A percentile compares a stretch with the other conserved stretches of the same genome.
Evolutionary conservation across 2,797 vertebrate species (phyloP).

Genomic region (Nyctalus aviator): DNA sequence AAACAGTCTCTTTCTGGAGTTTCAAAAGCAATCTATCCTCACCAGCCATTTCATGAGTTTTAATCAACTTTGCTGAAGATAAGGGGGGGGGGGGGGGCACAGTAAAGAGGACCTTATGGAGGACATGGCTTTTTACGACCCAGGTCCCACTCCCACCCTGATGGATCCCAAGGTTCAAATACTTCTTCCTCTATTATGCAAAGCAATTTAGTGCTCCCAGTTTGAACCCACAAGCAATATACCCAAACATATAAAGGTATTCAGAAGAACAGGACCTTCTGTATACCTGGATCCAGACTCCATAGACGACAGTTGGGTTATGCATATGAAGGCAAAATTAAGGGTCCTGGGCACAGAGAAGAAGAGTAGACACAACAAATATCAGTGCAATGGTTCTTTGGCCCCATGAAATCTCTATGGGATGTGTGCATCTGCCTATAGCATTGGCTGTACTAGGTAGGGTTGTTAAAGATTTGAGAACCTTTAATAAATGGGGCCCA

Average conservation of each 20-base stretch:
- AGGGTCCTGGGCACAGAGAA: background rate
- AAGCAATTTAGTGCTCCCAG: background rate
- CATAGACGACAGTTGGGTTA: background rate
- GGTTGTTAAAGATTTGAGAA: background rate
- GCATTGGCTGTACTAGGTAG: accelerated
- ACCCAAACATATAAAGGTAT: background rate
- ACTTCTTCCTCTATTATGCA: background rate
- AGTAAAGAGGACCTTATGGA: background rate
- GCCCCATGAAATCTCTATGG: background rate
- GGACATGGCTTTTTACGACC: background rate
- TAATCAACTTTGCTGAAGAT: background rate
- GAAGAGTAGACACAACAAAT: background rate
- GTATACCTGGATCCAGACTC: background rate
- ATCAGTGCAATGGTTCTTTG: background rate
- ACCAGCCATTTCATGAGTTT: background rate
- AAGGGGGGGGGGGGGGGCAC: too few relatives aligned
- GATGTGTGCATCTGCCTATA: background rate
- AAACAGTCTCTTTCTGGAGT: background rate
- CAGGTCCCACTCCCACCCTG: background rate
- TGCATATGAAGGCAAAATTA: background rate
- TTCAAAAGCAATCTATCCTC: background rate
- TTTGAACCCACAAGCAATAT: background rate
- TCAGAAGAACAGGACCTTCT: background rate
- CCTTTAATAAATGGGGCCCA: background rate
- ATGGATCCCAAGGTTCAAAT: background rate